phyloP scores from a whole-genome alignment of 2,113 vertebrate species.

The rat (Rattus norvegicus) region DNA sequence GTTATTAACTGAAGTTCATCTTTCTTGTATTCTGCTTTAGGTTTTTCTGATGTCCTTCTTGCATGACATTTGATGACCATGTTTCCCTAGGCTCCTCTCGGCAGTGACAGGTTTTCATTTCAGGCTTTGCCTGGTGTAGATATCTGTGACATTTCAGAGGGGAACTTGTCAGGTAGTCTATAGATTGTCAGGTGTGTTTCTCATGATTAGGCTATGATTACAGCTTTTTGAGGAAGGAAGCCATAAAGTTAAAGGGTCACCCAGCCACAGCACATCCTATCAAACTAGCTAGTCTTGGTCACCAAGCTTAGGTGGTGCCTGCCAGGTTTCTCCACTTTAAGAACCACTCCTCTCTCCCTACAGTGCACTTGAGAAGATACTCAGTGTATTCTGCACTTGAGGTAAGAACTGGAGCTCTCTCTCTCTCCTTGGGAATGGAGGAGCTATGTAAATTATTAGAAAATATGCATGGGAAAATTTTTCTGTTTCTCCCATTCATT shows the following conservation, averaged over 20 bases:
- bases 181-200: background rate
- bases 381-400: background rate
- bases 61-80: background rate
- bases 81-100: background rate
- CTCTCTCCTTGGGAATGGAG: background rate
- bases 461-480: background rate
- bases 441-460: background rate
- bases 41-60: background rate
- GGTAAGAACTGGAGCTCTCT: background rate
- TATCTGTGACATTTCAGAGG: background rate
- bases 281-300: background rate
- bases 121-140: background rate
- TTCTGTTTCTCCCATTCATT: background rate
- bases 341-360: background rate
- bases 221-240: background rate
- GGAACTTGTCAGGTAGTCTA: background rate
- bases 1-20: background rate
- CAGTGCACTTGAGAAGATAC: background rate
- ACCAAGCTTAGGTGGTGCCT: background rate
- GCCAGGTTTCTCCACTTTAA: background rate
- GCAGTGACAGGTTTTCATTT: background rate
- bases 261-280: background rate
- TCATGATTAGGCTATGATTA: background rate
- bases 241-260: background rate
- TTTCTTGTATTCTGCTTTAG: background rate